A percentile compares a stretch with the other conserved stretches of the same genome.
Conservation (phyloP, 37 sponge, comb jelly and placozoan genomes). For the Geodia barretti region DNA sequence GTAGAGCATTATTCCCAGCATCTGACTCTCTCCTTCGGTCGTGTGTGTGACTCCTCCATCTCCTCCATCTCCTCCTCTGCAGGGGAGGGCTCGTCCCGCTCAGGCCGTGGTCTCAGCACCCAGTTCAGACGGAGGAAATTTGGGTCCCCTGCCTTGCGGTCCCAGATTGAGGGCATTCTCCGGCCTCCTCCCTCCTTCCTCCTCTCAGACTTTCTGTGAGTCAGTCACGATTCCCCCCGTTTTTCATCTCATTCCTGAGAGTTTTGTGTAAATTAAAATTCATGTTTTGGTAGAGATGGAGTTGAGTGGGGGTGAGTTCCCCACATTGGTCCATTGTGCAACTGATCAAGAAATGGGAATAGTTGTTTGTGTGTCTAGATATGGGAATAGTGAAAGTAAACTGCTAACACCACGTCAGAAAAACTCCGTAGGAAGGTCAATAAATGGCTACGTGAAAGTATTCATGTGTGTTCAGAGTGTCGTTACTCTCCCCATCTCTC, state of each 20-base stretch:
- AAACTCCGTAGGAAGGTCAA: no score
- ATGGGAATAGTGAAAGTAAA: no score
- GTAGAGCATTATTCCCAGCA: not conserved
- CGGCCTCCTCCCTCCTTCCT: conserved; percentile 58
- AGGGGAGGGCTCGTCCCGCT: conserved; percentile 35
- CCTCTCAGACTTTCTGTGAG: conserved; percentile 61
- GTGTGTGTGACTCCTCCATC: conserved; percentile 1
- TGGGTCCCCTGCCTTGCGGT: conserved; percentile 59
- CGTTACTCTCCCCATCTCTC: not conserved
- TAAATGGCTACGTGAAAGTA: no score
- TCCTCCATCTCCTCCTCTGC: conserved; percentile 18
- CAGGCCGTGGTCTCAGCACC: conserved; percentile 18
- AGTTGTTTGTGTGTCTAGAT: no score
- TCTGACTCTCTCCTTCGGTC: not conserved
- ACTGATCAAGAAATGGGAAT: no score
- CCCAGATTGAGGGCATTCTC: conserved; percentile 53
- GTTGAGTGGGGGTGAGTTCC: no score
- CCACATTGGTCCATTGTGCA: no score
- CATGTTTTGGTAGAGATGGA: no score
- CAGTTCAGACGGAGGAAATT: conserved; percentile 58
- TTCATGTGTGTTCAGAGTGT: not conserved
- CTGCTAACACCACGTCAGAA: no score
- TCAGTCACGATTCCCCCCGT: not conserved
- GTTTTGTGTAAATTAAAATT: no score
- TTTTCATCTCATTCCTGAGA: no score